These are phyloP conservation scores for Oryzias dopingdopingensis DNA, from an alignment of 2,797 vertebrate species.

Conservation along the genomic window DNA sequence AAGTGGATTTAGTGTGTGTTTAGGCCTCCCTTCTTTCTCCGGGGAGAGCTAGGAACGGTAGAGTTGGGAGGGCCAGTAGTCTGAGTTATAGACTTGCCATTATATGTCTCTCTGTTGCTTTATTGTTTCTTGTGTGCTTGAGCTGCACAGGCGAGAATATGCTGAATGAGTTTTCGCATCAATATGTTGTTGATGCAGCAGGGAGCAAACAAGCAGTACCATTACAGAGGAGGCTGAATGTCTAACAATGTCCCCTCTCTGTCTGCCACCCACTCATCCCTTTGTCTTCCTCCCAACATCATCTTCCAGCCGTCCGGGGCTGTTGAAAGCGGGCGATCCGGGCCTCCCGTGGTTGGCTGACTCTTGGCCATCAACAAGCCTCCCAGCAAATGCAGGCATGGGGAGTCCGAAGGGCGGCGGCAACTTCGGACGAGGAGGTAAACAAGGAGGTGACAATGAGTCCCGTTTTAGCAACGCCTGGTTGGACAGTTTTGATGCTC, in stretches of 20 bases:
- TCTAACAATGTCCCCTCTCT: slow-evolving; percentile 39
- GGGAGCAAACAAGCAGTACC: slow-evolving; percentile 54
- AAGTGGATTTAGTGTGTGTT: slow-evolving; percentile 79
- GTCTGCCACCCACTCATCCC: slow-evolving; percentile 8
- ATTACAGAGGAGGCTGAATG: slow-evolving; percentile 34
- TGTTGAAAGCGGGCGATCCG: slow-evolving; percentile 88
- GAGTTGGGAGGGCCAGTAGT: slow-evolving; percentile 44
- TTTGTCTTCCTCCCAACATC: slow-evolving; percentile 34
- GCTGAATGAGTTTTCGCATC: slow-evolving; percentile 71
- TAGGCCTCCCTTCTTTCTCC: slow-evolving; percentile 65
- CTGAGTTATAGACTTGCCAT: slow-evolving; percentile 80
- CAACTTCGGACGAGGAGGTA: slow-evolving; percentile 92
- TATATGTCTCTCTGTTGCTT: slow-evolving; percentile 75
- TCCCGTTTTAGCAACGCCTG: slow-evolving; percentile 49
- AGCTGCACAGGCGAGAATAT: slow-evolving; percentile 65
- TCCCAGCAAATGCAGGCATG: slow-evolving; percentile 87
- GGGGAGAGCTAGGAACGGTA: slow-evolving; percentile 56
- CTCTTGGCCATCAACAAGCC: slow-evolving; percentile 93
- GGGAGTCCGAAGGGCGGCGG: slow-evolving; percentile 86
- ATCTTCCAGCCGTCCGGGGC: slow-evolving; percentile 84
- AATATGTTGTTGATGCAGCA: slow-evolving; percentile 70
- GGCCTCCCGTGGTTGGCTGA: slow-evolving; percentile 94
- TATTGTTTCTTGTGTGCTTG: slow-evolving; percentile 63
- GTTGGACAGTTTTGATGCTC: slow-evolving; percentile 63
- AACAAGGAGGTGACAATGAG: slow-evolving; percentile 21